Evolutionary conservation across 2,113 vertebrate species (phyloP).

Genomic region (Oncorhynchus kisutch): DNA sequence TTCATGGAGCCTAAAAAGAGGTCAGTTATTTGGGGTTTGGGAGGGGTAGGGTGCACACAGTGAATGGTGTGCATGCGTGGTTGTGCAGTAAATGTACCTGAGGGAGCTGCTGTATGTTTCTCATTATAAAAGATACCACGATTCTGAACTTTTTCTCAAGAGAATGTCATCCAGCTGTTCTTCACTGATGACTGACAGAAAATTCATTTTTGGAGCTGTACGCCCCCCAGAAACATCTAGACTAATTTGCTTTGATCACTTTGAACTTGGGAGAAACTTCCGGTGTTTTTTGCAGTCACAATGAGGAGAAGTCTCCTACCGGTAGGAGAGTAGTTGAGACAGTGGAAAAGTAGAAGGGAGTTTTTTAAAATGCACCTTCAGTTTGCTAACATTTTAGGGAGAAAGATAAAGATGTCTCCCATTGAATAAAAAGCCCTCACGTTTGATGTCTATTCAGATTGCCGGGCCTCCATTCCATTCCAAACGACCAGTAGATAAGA

Average conservation of each 20-base stretch:
- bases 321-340: neutral
- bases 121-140: no score
- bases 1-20: slow-evolving; percentile 91
- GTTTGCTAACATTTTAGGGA: neutral
- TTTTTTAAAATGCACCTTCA: neutral
- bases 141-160: no score
- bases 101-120: no score
- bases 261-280: neutral
- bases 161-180: no score
- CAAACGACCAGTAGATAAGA: no score
- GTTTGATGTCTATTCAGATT: no score
- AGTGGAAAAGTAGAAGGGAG: neutral
- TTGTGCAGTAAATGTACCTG: no score
- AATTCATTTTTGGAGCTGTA: no score
- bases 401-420: no score
- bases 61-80: neutral
- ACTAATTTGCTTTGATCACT: neutral
- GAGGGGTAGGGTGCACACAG: neutral
- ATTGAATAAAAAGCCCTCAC: no score
- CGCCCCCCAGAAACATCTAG: neutral
- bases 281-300: neutral
- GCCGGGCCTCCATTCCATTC: no score
- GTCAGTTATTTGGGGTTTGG: slow-evolving; percentile 35
- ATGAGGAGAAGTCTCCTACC: neutral
- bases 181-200: no score